These are phyloP conservation scores for Bimastos eiseni DNA, from an alignment of 2,888 invertebrate genomes.

Conservation along the genomic window DNA sequence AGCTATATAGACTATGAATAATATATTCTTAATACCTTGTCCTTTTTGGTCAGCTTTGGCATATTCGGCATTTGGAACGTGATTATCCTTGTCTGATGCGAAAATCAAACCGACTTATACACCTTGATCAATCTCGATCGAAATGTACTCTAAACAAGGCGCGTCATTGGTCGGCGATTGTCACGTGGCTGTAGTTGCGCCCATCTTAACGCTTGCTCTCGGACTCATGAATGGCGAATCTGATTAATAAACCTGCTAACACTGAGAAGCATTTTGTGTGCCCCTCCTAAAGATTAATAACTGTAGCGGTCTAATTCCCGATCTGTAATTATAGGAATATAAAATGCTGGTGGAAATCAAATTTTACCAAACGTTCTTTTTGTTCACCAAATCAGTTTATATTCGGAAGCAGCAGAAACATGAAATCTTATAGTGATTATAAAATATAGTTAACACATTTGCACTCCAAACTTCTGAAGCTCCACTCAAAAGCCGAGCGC, in stretches of 20 bases:
- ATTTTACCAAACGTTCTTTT: no score
- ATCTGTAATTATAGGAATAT: no score
- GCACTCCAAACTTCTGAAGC: no score
- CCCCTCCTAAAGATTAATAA: no score
- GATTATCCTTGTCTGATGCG: neutral
- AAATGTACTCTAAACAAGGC: constrained; percentile 25
- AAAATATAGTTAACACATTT: no score
- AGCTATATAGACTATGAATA: neutral
- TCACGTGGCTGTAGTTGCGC: neutral
- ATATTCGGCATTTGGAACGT: constrained; percentile 17
- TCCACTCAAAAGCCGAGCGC: no score
- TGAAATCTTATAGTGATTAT: no score
- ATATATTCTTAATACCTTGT: neutral
- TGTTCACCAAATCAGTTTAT: no score
- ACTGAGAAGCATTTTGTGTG: no score
- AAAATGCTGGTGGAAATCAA: no score
- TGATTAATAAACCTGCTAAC: neutral
- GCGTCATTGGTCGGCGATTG: neutral
- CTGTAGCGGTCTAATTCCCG: no score
- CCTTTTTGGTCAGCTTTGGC: constrained; percentile 21
- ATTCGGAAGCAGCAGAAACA: no score
- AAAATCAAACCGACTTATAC: neutral
- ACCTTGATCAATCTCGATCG: constrained; percentile 21
- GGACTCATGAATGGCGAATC: neutral
- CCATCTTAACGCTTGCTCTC: neutral